Conservation (phyloP, 2,113 vertebrate species). For the Rhinogobius similis region DNA sequence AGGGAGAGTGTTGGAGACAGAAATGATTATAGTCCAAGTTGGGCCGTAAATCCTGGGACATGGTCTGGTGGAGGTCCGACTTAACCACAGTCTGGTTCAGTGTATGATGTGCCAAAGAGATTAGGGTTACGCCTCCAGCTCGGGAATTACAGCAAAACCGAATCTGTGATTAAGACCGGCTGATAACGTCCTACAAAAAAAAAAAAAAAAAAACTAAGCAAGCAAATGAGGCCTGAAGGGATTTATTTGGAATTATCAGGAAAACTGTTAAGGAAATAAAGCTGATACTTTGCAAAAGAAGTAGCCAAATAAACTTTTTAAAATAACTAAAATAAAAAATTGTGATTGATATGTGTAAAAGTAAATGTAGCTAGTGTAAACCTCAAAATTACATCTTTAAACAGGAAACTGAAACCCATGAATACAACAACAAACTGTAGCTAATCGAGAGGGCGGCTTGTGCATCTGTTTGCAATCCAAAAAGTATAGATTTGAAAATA, state of each 20-base stretch:
- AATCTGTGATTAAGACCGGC: conserved; percentile 61
- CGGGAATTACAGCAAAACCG: conserved; percentile 52
- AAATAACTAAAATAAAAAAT: too few relatives aligned
- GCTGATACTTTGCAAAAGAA: too few relatives aligned
- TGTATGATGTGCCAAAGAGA: conserved; percentile 57
- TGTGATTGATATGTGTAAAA: too few relatives aligned
- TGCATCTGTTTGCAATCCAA: not conserved
- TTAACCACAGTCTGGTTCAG: conserved; percentile 51
- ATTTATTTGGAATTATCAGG: not conserved
- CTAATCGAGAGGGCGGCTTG: too few relatives aligned
- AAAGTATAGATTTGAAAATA: not conserved
- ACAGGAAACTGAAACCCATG: too few relatives aligned
- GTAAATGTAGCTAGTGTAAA: too few relatives aligned
- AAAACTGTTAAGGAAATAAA: not conserved
- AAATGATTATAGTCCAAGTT: conserved; percentile 33
- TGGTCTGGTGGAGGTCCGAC: conserved; percentile 30
- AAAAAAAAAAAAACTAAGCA: not conserved
- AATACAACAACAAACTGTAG: too few relatives aligned
- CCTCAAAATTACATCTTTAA: too few relatives aligned
- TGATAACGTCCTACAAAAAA: conserved; percentile 29
- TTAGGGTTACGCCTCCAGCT: conserved; percentile 53
- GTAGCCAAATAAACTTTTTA: too few relatives aligned
- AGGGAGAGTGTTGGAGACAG: conserved; percentile 16
- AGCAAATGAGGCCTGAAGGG: not conserved
- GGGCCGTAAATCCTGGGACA: conserved; percentile 56